Evolutionary conservation across 2,113 vertebrate genomes (phyloP), one percentile per base, ranked within the genome.

Genomic region (Setophaga coronata): DNA sequence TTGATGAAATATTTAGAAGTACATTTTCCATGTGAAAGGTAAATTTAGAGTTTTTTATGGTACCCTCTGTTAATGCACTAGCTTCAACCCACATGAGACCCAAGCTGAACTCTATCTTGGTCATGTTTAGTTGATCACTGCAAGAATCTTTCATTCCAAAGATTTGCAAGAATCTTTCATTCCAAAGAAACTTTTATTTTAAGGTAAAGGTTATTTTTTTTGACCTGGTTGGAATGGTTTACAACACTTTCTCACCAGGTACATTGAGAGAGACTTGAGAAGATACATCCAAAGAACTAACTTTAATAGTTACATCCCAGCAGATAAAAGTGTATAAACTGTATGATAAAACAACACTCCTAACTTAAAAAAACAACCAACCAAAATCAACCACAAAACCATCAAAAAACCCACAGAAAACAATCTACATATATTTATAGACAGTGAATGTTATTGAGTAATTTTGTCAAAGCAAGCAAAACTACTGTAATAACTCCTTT

Each of bases 1-100:
- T 92, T 85, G 69, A 95, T 95, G n/a, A 89, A 86, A 94, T 84
- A 95, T 91, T 96, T 93, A 95, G 82, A 96, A 84, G 95, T 77
- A 51, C 18, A 34, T 94, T 69, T 96, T 93, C 76, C 69, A 77
- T 5, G 43, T 5, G 25, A 94, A 96, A 97, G 76, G 95, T 94
- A 97, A 92, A 95, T 92, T 89, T 91, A 84, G 56, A 80, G 42
- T 67, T 93, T 73, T 77, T 76, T 72, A 56, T 21, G 29, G 86
- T 43, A 73, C 56, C 48, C 45, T 73, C 47, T 82, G 50, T 69
- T 89, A 82, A 93, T 61, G 54, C 16, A 80, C 19, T 40, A 78
- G 62, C 28, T 76, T 47, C 71, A 74, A 31, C 33, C 2, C 48
- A 69, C 38, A 47, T 43, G 89, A 82, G 80, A 83, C 61, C 17